Evolutionary conservation across 2,888 invertebrate genomes (phyloP).

Genomic region (Calliopum simillimum): DNA sequence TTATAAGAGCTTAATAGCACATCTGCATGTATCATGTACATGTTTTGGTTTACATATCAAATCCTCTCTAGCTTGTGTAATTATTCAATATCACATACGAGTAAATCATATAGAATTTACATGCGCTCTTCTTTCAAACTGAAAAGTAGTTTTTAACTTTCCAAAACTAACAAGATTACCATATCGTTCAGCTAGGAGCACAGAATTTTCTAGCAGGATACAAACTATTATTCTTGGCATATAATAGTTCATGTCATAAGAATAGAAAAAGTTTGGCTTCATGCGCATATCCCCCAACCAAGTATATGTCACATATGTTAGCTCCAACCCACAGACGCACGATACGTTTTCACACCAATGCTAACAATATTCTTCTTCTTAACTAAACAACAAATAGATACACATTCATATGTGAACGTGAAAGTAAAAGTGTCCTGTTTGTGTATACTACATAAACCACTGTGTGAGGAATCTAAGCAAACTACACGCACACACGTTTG

Average conservation of each 20-base stretch:
- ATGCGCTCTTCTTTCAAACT: constrained; percentile 40
- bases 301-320: neutral
- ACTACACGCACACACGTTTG: constrained; percentile 33
- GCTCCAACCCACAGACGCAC: neutral
- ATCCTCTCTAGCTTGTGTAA: too few relatives aligned
- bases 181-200: constrained; percentile 60
- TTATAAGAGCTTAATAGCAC: too few relatives aligned
- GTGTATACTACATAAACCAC: constrained; percentile 30
- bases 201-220: constrained; percentile 47
- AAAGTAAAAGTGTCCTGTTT: constrained; percentile 33
- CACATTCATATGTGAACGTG: too few relatives aligned
- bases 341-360: too few relatives aligned
- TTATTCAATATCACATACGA: too few relatives aligned
- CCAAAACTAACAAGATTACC: constrained; percentile 66
- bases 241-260: neutral
- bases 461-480: too few relatives aligned
- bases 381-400: neutral
- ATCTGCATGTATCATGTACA: too few relatives aligned
- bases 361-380: too few relatives aligned
- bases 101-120: too few relatives aligned
- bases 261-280: neutral
- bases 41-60: too few relatives aligned
- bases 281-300: neutral
- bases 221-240: constrained; percentile 7
- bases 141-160: constrained; percentile 55